phyloP scores from a whole-genome alignment of 2,797 vertebrate species.

The Falco naumanni region DNA sequence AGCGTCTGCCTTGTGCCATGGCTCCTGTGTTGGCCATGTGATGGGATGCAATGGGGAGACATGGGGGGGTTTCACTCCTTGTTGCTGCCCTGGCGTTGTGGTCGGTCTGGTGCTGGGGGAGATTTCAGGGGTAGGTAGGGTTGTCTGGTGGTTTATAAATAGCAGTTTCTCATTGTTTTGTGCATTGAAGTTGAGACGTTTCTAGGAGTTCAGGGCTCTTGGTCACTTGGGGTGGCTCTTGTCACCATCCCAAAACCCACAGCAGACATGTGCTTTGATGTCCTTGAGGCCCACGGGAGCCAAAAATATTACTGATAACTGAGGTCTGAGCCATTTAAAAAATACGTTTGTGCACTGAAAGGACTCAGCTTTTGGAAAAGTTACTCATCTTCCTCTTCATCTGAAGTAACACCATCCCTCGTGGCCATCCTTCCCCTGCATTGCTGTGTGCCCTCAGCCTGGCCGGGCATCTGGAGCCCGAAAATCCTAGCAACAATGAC shows the following conservation, averaged over 20 bases:
- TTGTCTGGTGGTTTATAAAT: not conserved
- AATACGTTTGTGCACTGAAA: not conserved
- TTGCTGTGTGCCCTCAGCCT: fast-evolving
- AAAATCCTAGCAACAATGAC: constrained; percentile 58
- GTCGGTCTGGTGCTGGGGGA: not conserved
- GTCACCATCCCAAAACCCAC: not conserved
- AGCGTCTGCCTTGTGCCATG: fast-evolving
- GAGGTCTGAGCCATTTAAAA: not conserved
- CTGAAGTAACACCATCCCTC: not conserved
- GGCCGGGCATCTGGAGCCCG: not conserved
- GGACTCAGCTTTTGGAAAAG: not conserved
- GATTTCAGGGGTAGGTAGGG: not conserved
- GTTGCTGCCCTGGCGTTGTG: fast-evolving
- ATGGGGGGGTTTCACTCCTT: fast-evolving
- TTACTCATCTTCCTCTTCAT: not conserved
- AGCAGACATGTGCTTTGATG: fast-evolving
- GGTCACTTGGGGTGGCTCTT: not conserved
- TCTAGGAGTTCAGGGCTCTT: not conserved
- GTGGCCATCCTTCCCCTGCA: not conserved
- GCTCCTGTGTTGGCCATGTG: fast-evolving
- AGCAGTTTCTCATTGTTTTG: fast-evolving
- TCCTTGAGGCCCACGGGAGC: not conserved
- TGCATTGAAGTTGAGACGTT: not conserved
- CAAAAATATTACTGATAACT: not conserved
- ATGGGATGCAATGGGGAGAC: not conserved